phyloP scores from a whole-genome alignment of 92 coral and sea anemone genomes.

The Chrysogorgia sp. region DNA sequence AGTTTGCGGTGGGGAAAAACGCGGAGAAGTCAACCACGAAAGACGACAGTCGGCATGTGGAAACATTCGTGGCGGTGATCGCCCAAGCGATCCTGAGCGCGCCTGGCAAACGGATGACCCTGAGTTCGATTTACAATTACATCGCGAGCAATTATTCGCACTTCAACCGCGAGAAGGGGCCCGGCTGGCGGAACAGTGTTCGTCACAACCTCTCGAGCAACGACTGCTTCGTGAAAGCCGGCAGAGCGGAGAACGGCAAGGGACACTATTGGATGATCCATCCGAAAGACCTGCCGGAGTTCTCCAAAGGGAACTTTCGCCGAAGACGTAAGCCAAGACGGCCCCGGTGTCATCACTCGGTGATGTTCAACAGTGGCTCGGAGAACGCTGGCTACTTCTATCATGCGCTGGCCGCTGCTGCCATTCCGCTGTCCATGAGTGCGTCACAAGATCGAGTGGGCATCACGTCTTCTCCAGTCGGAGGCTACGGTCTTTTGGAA shows the following conservation, averaged over 20 bases:
- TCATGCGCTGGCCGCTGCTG: slow-evolving; percentile 20
- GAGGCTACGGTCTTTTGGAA: not conserved
- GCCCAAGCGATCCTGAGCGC: slow-evolving; percentile 95
- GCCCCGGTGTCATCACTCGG: slow-evolving; percentile 88
- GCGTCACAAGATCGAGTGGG: slow-evolving; percentile 7
- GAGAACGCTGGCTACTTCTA: slow-evolving; percentile 8
- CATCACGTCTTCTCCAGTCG: slow-evolving; percentile 20
- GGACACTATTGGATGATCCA: slow-evolving; percentile 99
- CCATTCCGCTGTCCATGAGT: slow-evolving; percentile 17
- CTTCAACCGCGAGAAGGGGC: slow-evolving; percentile 96
- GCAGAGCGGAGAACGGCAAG: slow-evolving; percentile 98
- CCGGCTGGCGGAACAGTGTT: slow-evolving; percentile 99
- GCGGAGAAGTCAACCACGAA: slow-evolving; percentile 13
- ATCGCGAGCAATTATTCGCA: slow-evolving; percentile 92
- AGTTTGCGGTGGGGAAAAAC: not conserved
- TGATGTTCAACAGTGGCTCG: slow-evolving; percentile 52
- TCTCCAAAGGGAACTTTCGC: slow-evolving; percentile 93
- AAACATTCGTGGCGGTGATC: slow-evolving; percentile 96
- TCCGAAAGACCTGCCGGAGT: slow-evolving; percentile 96
- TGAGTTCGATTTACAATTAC: slow-evolving; percentile 93
- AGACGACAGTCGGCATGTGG: slow-evolving; percentile 79
- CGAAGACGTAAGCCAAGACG: slow-evolving; percentile 92
- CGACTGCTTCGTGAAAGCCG: slow-evolving; percentile 98
- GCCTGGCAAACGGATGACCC: slow-evolving; percentile 95
- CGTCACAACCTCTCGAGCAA: slow-evolving; percentile 97